A percentile compares a stretch with the other conserved stretches of the same genome.
Conservation (phyloP, 1,140 invertebrate genomes). For the Metopolophium dirhodum region DNA sequence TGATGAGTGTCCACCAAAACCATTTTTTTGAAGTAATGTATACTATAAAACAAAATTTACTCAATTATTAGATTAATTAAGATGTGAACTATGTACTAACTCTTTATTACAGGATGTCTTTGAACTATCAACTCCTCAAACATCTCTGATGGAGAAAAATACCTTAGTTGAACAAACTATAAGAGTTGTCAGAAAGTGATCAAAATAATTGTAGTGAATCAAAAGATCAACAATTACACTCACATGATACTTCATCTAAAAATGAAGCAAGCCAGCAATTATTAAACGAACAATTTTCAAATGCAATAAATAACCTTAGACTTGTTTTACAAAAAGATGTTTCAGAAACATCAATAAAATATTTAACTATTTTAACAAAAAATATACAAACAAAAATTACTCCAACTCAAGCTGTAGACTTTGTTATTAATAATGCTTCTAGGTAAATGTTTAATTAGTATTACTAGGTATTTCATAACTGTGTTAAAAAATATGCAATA, state of each 20-base stretch:
- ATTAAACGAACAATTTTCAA: too few relatives aligned
- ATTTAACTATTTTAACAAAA: neutral
- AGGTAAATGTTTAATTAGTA: conserved; percentile 1
- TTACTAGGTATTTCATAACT: neutral
- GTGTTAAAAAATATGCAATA: too few relatives aligned
- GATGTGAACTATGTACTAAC: neutral
- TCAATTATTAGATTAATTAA: neutral
- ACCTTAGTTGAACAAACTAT: neutral
- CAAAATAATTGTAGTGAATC: too few relatives aligned
- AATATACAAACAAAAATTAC: conserved; percentile 17
- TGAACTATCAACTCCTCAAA: conserved; percentile 15
- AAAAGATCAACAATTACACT: too few relatives aligned
- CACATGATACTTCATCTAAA: too few relatives aligned
- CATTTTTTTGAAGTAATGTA: conserved; percentile 27
- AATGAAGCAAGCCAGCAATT: too few relatives aligned
- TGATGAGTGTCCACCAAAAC: conserved; percentile 4
- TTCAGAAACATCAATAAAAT: too few relatives aligned
- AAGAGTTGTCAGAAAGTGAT: neutral
- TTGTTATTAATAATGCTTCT: neutral
- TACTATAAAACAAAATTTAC: neutral
- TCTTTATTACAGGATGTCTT: conserved; percentile 16
- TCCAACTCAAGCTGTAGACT: too few relatives aligned
- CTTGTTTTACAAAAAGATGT: too few relatives aligned
- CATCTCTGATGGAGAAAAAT: neutral
- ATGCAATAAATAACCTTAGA: too few relatives aligned